Conservation (phyloP, 2,113 vertebrate genomes). For the Steatornis caripensis region DNA sequence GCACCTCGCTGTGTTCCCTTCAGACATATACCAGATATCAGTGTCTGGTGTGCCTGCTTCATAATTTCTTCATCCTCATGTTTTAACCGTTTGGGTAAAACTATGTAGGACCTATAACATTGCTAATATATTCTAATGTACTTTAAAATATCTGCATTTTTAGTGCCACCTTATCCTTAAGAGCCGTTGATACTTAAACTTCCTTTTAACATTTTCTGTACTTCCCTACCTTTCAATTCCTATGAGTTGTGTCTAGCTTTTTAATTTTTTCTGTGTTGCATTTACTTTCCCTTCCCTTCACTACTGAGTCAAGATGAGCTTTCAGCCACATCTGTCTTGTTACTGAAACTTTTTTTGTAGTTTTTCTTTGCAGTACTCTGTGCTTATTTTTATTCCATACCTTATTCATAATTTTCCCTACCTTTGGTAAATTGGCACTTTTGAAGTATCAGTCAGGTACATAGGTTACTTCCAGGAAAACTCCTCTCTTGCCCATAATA, state of each 20-base stretch:
- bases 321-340: not conserved
- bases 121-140: not conserved
- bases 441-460: not conserved
- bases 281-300: not conserved
- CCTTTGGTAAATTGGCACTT: not conserved
- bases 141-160: not conserved
- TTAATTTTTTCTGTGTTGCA: not conserved
- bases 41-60: not conserved
- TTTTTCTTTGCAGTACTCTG: not conserved
- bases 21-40: not conserved
- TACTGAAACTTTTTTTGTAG: not conserved
- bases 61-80: not conserved
- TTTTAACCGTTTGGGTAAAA: not conserved
- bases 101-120: not conserved
- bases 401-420: not conserved
- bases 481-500: not conserved
- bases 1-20: not conserved
- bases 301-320: not conserved
- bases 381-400: not conserved
- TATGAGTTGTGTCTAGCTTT: not conserved
- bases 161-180: not conserved
- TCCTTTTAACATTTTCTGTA: not conserved
- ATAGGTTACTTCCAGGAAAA: not conserved
- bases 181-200: not conserved
- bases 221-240: not conserved